Conservation (phyloP, 2,888 invertebrate species). For the Tolmerus cingulatus region DNA sequence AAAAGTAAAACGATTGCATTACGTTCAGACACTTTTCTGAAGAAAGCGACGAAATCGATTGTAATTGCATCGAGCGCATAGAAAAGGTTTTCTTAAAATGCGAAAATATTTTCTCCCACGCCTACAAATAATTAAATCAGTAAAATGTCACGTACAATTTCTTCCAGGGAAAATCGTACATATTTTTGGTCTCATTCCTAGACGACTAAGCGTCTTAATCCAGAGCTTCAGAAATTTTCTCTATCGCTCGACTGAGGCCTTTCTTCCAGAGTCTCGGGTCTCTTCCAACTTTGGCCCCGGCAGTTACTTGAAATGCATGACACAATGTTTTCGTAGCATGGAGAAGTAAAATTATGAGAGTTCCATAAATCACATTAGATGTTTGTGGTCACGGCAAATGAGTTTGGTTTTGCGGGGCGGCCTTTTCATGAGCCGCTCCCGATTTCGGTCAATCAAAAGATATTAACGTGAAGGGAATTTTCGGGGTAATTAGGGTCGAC, state of each 20-base stretch:
- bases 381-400: neutral
- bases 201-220: neutral
- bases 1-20: neutral
- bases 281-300: neutral
- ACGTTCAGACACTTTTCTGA: neutral
- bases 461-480: neutral
- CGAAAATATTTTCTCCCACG: neutral
- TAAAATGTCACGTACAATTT: neutral
- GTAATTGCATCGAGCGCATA: neutral
- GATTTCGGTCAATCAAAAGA: neutral
- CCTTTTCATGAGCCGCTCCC: neutral
- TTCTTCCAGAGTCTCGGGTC: neutral
- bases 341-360: neutral
- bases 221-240: neutral
- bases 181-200: neutral
- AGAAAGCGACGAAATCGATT: neutral
- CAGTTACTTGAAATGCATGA: neutral
- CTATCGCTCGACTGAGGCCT: neutral
- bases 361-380: neutral
- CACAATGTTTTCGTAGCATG: neutral
- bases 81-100: neutral
- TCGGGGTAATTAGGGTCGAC: neutral
- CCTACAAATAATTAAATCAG: neutral
- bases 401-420: neutral
- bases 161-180: neutral